phyloP scores from a whole-genome alignment of 2,113 vertebrate genomes.

The Fregata magnificens region DNA sequence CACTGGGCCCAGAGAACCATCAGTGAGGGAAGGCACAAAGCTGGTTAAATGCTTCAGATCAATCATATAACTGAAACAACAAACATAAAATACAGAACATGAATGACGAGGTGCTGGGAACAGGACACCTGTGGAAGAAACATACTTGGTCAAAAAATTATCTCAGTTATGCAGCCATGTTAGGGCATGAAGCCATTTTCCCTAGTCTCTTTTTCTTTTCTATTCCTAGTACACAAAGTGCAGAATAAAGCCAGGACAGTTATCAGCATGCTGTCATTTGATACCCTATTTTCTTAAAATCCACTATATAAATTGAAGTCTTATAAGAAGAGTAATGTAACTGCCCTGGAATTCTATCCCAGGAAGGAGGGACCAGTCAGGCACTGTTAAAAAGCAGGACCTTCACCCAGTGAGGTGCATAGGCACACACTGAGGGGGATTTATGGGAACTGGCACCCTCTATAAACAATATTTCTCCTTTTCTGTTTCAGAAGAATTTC shows the following conservation, averaged over 20 bases:
- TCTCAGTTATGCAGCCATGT: not conserved
- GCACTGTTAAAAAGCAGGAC: not conserved
- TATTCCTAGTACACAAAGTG: not conserved
- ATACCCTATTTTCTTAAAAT: not conserved
- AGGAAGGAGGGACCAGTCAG: not conserved
- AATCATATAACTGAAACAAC: not conserved
- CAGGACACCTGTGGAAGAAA: not conserved
- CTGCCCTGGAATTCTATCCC: not conserved
- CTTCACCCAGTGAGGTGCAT: not conserved
- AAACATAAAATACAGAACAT: not conserved
- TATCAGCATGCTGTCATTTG: not conserved
- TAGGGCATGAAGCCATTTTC: not conserved
- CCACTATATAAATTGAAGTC: not conserved
- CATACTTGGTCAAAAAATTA: not conserved
- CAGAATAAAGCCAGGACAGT: not conserved
- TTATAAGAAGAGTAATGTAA: not conserved
- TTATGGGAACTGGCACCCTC: not conserved
- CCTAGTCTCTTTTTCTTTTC: not conserved
- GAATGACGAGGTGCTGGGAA: not conserved
- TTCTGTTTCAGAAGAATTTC: not conserved
- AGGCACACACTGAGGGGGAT: accelerated
- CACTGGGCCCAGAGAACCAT: not conserved
- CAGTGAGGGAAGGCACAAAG: not conserved
- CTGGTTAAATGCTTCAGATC: not conserved
- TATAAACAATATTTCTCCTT: not conserved